A percentile compares a stretch with the other conserved stretches of the same genome.
Evolutionary conservation across 64 coral and sea anemone species (phyloP).

Genomic region (Orbicella faveolata): DNA sequence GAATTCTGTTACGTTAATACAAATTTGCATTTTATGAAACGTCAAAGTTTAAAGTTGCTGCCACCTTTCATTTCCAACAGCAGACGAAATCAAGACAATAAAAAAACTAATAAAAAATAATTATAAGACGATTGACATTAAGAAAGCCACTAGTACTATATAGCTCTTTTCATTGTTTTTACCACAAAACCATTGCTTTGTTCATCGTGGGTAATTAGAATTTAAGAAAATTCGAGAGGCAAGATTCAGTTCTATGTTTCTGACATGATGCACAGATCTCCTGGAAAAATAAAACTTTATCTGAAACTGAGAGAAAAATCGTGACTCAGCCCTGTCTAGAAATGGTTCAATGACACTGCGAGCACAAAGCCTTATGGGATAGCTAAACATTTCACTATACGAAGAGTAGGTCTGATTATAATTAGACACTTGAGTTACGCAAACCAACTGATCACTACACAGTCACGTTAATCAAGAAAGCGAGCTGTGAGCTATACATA

Average conservation of each 20-base stretch:
- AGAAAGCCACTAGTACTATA: neutral
- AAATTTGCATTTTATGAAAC: neutral
- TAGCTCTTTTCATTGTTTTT: neutral
- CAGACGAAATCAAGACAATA: neutral
- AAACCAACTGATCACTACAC: neutral
- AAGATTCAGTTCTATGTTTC: too few relatives aligned
- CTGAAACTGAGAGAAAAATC: neutral
- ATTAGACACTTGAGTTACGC: conserved; percentile 5
- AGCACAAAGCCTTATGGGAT: conserved; percentile 11
- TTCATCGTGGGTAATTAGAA: too few relatives aligned
- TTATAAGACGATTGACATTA: neutral
- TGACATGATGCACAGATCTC: too few relatives aligned
- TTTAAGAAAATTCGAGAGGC: too few relatives aligned
- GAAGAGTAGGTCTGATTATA: neutral
- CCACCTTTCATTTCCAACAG: neutral
- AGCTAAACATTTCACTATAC: neutral
- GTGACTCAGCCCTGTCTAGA: neutral
- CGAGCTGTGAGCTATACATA: neutral
- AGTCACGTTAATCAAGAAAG: conserved; percentile 1
- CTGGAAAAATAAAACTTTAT: neutral
- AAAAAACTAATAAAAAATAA: neutral
- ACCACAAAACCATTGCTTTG: too few relatives aligned
- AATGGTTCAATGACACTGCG: neutral
- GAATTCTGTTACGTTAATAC: neutral
- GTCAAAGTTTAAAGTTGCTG: neutral